Evolutionary conservation across 2,797 vertebrate genomes (phyloP).

Genomic region (Enteromius mattozi): DNA sequence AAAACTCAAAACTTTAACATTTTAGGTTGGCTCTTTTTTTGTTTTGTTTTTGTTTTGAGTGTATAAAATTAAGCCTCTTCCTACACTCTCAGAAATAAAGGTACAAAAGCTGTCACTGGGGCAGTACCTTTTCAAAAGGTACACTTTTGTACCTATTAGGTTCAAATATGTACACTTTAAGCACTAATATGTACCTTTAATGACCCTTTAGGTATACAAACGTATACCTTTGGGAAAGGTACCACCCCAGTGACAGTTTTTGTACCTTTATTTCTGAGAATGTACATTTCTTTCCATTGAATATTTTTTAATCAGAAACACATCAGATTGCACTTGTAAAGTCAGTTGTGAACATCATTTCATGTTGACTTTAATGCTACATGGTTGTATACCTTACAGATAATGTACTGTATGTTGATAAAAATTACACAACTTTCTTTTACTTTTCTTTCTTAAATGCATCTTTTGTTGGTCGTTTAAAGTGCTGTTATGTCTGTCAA

Average conservation of each 20-base stretch:
- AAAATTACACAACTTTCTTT: background rate
- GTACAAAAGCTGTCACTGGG: too few relatives aligned
- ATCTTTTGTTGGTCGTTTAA: background rate
- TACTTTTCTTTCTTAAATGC: background rate
- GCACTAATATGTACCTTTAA: too few relatives aligned
- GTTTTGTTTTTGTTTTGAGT: too few relatives aligned
- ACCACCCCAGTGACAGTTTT: too few relatives aligned
- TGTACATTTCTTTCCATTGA: background rate
- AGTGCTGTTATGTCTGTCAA: constrained; percentile 20
- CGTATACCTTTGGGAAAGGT: too few relatives aligned
- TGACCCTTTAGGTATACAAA: too few relatives aligned
- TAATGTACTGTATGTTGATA: background rate
- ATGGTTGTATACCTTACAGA: background rate
- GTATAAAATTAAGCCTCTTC: background rate
- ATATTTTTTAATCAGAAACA: background rate
- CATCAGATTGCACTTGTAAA: background rate
- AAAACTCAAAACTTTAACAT: too few relatives aligned
- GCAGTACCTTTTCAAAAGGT: too few relatives aligned
- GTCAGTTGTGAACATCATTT: background rate
- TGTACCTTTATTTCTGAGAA: too few relatives aligned
- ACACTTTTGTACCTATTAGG: too few relatives aligned
- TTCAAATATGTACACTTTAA: too few relatives aligned
- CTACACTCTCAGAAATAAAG: background rate
- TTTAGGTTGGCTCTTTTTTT: too few relatives aligned
- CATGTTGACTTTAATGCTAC: background rate